A percentile compares a stretch with the other conserved stretches of the same genome.
Conservation (phyloP, 2,888 invertebrate species). For the Campoletis raptor region DNA sequence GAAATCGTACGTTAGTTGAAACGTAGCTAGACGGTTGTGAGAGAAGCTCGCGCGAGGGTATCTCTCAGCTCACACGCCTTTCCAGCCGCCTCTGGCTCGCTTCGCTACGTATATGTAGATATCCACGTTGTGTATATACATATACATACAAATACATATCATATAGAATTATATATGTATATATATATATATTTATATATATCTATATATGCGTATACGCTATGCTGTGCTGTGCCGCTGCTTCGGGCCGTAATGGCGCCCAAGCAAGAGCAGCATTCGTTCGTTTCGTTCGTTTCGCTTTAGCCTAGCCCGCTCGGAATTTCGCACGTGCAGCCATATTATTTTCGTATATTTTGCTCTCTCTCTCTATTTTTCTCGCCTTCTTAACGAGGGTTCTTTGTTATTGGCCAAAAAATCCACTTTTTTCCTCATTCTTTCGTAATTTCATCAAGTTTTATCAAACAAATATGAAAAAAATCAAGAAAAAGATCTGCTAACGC, state of each 20-base stretch:
- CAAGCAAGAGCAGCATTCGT: slow-evolving; percentile 61
- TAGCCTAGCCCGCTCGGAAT: slow-evolving; percentile 61
- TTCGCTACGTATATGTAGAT: slow-evolving; percentile 17
- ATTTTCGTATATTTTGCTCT: slow-evolving; percentile 42
- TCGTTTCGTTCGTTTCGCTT: slow-evolving; percentile 64
- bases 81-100: slow-evolving; percentile 63
- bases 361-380: not conserved
- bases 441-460: not conserved
- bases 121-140: not conserved
- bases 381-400: not conserved
- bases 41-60: slow-evolving; percentile 61
- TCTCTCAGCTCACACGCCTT: slow-evolving; percentile 64
- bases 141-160: slow-evolving; percentile 2
- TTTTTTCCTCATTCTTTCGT: not conserved
- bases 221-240: slow-evolving; percentile 44
- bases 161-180: not conserved
- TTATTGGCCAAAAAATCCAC: not conserved
- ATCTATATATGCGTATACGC: slow-evolving; percentile 2
- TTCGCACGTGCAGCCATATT: slow-evolving; percentile 67
- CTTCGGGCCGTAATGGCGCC: slow-evolving; percentile 66
- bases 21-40: slow-evolving; percentile 63
- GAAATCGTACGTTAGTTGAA: slow-evolving; percentile 56
- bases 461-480: too few species aligned
- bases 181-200: slow-evolving; percentile 1
- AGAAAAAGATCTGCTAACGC: not conserved